A percentile compares a stretch with the other conserved stretches of the same genome.
Evolutionary conservation across 2,113 vertebrate genomes (phyloP).

Genomic region (Haemorhous mexicanus): DNA sequence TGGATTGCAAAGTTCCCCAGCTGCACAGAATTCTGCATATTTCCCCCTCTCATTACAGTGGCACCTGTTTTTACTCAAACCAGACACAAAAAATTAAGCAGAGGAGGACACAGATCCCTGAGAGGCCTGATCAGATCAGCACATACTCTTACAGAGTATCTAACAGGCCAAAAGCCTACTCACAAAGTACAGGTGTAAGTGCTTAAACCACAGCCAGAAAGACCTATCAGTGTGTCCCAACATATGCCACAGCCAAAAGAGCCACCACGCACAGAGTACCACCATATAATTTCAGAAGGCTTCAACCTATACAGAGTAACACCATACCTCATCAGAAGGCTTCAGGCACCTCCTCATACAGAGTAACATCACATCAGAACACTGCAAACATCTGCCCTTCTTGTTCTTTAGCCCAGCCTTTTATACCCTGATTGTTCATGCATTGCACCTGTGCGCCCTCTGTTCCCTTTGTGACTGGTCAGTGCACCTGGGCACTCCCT

Average conservation of each 20-base stretch:
- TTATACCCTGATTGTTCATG: not conserved
- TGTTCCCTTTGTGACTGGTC: too few relatives aligned
- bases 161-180: not conserved
- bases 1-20: not conserved
- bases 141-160: rapidly evolving
- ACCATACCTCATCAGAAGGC: not conserved
- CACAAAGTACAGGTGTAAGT: not conserved
- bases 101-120: not conserved
- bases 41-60: not conserved
- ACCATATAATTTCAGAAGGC: not conserved
- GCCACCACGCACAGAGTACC: not conserved
- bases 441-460: not conserved
- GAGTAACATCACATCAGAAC: too few relatives aligned
- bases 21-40: not conserved
- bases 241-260: not conserved
- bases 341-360: not conserved
- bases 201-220: not conserved
- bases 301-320: not conserved
- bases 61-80: not conserved
- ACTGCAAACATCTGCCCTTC: not conserved
- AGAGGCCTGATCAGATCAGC: not conserved
- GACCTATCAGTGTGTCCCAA: rapidly evolving
- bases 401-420: not conserved
- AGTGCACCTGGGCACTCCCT: too few relatives aligned
- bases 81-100: not conserved